phyloP scores from a whole-genome alignment of 2,113 vertebrate genomes.

The Myotis lucifugus region DNA sequence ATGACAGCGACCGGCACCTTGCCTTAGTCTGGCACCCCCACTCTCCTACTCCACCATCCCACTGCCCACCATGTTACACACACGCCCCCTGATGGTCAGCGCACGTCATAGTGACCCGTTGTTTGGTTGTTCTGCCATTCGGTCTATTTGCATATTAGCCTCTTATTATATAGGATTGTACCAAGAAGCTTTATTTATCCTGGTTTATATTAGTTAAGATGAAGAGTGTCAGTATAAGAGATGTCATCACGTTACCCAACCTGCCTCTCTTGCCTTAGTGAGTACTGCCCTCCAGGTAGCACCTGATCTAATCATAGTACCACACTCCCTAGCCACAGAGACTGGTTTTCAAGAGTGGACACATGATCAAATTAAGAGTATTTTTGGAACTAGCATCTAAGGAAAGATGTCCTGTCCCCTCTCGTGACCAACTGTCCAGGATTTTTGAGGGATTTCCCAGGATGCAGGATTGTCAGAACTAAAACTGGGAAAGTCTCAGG shows the following conservation, averaged over 20 bases:
- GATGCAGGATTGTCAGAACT: background rate
- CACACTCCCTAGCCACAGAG: background rate
- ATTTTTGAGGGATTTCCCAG: background rate
- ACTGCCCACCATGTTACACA: too few species aligned
- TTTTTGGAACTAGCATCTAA: background rate
- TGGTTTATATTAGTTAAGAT: too few species aligned
- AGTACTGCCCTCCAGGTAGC: background rate
- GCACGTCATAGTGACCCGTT: too few species aligned
- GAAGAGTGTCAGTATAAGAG: background rate
- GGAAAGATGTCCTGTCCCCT: background rate
- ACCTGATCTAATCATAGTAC: background rate
- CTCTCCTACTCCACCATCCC: too few species aligned
- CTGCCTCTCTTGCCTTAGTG: background rate
- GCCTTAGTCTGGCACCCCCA: too few species aligned
- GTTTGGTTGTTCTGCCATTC: too few species aligned
- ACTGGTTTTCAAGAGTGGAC: background rate
- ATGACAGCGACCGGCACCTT: too few species aligned
- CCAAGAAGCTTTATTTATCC: too few species aligned
- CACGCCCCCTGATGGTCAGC: too few species aligned
- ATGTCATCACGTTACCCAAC: background rate
- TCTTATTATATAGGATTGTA: too few species aligned
- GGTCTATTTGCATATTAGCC: too few species aligned
- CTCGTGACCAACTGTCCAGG: background rate
- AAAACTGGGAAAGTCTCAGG: background rate
- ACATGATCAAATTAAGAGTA: background rate